Evolutionary conservation across 2,888 invertebrate species (phyloP).

Genomic region (Eledona agricola): DNA sequence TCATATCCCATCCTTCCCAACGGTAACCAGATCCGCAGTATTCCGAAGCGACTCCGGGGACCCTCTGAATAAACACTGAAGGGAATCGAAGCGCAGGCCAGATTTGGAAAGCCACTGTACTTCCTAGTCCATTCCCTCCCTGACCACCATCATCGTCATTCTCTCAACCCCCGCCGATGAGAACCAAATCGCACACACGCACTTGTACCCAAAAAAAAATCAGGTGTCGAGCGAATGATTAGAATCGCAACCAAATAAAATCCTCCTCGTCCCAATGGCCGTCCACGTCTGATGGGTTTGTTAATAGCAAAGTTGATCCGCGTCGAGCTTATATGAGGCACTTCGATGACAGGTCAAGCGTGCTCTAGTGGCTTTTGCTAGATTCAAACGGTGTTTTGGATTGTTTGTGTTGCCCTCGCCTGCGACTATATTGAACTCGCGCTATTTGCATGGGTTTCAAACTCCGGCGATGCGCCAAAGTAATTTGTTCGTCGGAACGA

Average conservation of each 20-base stretch:
- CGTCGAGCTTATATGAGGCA: slow-evolving; percentile 38
- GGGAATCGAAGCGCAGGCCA: slow-evolving; percentile 19
- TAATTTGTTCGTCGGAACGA: too few relatives aligned
- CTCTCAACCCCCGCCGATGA: slow-evolving; percentile 4
- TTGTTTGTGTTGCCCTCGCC: slow-evolving; percentile 49
- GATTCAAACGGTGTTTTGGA: slow-evolving; percentile 53
- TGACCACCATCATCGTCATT: not conserved
- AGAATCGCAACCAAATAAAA: too few relatives aligned
- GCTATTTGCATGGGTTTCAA: slow-evolving; percentile 34
- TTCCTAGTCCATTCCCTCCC: slow-evolving; percentile 21
- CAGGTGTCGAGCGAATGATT: too few relatives aligned
- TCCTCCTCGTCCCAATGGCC: too few relatives aligned
- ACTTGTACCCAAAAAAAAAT: slow-evolving; percentile 16
- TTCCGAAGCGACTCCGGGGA: slow-evolving; percentile 22
- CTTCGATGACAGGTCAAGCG: slow-evolving; percentile 47
- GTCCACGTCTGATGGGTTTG: slow-evolving; percentile 12
- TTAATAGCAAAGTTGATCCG: slow-evolving; percentile 25
- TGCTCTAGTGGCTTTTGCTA: slow-evolving; percentile 50
- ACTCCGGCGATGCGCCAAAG: too few relatives aligned
- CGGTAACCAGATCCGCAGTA: slow-evolving; percentile 14
- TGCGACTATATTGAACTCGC: slow-evolving; percentile 32
- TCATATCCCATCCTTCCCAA: slow-evolving; percentile 43
- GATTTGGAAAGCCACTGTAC: slow-evolving; percentile 31
- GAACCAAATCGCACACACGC: slow-evolving; percentile 6
- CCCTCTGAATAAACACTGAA: slow-evolving; percentile 50